Conservation (phyloP, 2,113 vertebrate species). For the Bungarus multicinctus region DNA sequence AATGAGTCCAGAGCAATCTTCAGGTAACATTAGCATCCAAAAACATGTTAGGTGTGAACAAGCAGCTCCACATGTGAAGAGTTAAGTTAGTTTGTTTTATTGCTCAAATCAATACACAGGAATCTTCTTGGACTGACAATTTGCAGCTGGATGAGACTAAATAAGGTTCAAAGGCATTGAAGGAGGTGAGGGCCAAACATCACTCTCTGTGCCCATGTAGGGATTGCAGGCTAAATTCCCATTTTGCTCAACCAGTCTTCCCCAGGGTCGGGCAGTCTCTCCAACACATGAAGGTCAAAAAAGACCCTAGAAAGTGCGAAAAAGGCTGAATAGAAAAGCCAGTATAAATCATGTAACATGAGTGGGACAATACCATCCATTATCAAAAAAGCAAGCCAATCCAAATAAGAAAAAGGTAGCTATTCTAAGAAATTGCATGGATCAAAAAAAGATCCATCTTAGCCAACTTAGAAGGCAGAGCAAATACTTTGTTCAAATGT, state of each 20-base stretch:
- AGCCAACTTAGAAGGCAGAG: background rate
- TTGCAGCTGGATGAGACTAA: background rate
- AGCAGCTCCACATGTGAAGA: background rate
- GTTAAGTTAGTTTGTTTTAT: background rate
- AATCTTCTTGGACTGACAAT: background rate
- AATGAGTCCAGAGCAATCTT: background rate
- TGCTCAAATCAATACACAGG: background rate
- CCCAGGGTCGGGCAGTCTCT: background rate
- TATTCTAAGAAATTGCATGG: background rate
- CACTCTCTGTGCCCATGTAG: background rate
- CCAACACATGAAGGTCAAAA: background rate
- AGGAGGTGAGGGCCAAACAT: background rate
- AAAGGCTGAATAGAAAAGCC: background rate
- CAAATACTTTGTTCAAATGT: background rate
- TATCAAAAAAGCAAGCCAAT: background rate
- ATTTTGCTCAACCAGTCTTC: background rate
- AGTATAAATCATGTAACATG: background rate
- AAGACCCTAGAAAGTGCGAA: background rate
- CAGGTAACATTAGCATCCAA: background rate
- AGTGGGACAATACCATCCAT: background rate
- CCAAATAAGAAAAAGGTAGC: background rate
- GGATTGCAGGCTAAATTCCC: background rate
- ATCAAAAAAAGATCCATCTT: background rate
- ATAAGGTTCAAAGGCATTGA: background rate
- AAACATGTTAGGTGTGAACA: background rate